Conservation (phyloP, 2,797 vertebrate species). For the Sebastes aleutianus region DNA sequence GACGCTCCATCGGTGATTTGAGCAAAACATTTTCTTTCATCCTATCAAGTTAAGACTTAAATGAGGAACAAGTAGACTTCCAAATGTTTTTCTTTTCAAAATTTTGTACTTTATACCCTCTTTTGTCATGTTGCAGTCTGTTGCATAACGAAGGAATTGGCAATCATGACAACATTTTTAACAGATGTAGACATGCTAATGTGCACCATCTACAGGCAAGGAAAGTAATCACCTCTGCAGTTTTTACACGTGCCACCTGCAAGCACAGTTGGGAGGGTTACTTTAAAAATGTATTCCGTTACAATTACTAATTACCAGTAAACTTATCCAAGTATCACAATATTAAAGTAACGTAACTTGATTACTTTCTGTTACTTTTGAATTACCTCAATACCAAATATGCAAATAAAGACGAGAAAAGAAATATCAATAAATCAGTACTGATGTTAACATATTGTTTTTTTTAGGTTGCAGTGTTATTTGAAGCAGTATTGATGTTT, state of each 20-base stretch:
- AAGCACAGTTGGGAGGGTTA: too few species aligned
- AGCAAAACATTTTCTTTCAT: background rate
- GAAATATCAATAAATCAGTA: too few species aligned
- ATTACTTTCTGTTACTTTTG: too few species aligned
- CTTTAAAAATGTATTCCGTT: too few species aligned
- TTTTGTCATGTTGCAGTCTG: background rate
- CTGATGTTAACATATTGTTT: too few species aligned
- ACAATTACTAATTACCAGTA: too few species aligned
- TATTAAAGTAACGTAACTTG: too few species aligned
- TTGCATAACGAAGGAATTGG: background rate
- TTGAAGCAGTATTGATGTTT: too few species aligned
- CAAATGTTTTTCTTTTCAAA: background rate
- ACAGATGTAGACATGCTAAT: background rate
- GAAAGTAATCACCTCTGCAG: background rate
- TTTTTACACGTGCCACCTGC: background rate
- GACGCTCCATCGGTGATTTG: background rate
- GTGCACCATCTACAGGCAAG: slow-evolving; percentile 16
- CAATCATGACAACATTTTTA: background rate
- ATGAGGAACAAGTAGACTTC: background rate
- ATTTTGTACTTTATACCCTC: background rate
- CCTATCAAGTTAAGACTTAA: background rate
- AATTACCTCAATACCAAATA: too few species aligned
- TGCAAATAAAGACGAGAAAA: too few species aligned
- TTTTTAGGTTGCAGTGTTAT: too few species aligned
- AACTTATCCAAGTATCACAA: too few species aligned